Conservation (phyloP, 2,888 invertebrate species). For the Monopis laevigella region DNA sequence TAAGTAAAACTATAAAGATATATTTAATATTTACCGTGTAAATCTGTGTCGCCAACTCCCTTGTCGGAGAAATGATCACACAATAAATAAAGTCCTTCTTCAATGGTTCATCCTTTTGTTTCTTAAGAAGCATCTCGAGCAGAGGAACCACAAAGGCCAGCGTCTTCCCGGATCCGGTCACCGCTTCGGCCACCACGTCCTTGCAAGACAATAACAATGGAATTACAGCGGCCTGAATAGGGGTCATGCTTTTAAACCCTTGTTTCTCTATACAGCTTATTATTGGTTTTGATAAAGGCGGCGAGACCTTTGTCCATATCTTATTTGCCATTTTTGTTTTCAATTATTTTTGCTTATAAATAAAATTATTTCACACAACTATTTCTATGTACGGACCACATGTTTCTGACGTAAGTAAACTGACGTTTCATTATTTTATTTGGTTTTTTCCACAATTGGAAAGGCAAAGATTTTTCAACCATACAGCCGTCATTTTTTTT, state of each 20-base stretch:
- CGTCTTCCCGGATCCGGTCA: constrained; percentile 98
- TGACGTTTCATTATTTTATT: too few species aligned
- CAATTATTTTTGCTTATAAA: too few species aligned
- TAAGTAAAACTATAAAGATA: too few species aligned
- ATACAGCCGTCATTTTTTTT: too few species aligned
- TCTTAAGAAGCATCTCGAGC: constrained; percentile 80
- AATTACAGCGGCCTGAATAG: constrained; percentile 85
- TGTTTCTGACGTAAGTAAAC: too few species aligned
- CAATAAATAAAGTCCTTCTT: constrained; percentile 83
- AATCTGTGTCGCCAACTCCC: constrained; percentile 94
- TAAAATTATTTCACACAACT: too few species aligned
- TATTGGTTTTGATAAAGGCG: constrained; percentile 55
- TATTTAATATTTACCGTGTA: constrained; percentile 63
- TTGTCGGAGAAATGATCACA: constrained; percentile 92
- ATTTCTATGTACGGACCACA: too few species aligned
- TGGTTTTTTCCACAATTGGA: too few species aligned
- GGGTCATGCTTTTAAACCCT: constrained; percentile 66
- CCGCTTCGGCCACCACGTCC: constrained; percentile 98
- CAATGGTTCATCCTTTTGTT: constrained; percentile 70
- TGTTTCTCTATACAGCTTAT: constrained; percentile 59
- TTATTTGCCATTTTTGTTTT: constrained; percentile 43
- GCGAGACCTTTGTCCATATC: constrained; percentile 47
- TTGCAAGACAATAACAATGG: constrained; percentile 88
- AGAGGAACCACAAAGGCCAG: constrained; percentile 94
- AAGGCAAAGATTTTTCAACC: too few species aligned